Evolutionary conservation across 2,797 vertebrate species (phyloP), one percentile per base, ranked within the genome.

Genomic region (Xiphorhynchus erythropygius): DNA sequence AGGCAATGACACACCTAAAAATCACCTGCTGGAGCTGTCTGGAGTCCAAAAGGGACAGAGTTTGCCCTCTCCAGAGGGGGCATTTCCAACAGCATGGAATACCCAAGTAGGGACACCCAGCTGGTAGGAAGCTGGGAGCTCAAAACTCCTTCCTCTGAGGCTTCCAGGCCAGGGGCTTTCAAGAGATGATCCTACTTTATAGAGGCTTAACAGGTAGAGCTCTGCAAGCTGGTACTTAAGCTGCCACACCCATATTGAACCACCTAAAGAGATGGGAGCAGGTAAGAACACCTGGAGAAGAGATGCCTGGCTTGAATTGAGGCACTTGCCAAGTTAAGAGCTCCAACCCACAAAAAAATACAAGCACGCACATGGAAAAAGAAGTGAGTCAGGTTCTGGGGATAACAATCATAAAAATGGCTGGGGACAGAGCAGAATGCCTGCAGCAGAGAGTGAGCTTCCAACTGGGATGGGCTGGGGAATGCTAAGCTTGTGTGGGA

Each of bases 301-400:
- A 64, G 50, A 50, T 55, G 32, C 30, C 69, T 32, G 35, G 41
- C 52, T 55, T 46, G 35, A 84, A 67, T 1, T 37, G 47, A 68
- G 33, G 13, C 28, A 10, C 8, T 60, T 55, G 27, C 57, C 64
- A 75, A 22, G 22, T 39, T 30, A 42, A 0, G 8, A 71, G 37
- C 7, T 42, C 27, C 30, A 62, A 19, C 7, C 10, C 53, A 5
- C 16, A 27, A 4, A 22, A 62, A 33, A 65, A 22, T 2, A 18
- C 4, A 30, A 37, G 8, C 55, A 25, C 44, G 24, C 10, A 17
- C 0, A 1, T 5, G 67, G 25, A 30, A 10, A 46, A 55, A 47
- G 28, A 63, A 11, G 11, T 4, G 52, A 83, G 77, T 16, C 1
- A 5, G 13, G n/a, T 85, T 35, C 23, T 10, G 23, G 37, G 68